Evolutionary conservation across 1,140 invertebrate species (phyloP), one percentile per base, ranked within the genome.

Genomic region (Drosophila sechellia): DNA sequence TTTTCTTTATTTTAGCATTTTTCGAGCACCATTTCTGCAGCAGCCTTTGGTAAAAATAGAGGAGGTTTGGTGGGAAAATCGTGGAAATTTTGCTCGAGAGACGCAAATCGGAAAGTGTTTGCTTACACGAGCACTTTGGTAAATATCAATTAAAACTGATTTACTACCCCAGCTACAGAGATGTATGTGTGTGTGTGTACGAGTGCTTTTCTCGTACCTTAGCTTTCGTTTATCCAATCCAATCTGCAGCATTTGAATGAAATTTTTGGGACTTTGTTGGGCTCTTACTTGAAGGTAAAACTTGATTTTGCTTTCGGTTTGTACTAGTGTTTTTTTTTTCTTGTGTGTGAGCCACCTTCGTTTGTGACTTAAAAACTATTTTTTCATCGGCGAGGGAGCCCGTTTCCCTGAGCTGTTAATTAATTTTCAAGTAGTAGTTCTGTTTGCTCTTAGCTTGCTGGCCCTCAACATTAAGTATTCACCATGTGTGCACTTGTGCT

Each of bases 131-230:
- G 84, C 65, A 89, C 84, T 89, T 89, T 90, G 85, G 84, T 80
- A 89, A 89, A 89, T 89, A 89, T 89, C 84, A 89, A 89, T 89
- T 89, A 89, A 89, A 89, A 89, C 84, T 84, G 84, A 78, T 89
- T 89, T 84, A 79, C 84, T 52, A 68, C 49, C 49, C 66, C 37
- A 35, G 50, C 37, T 45, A 3, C 49, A 46, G 59, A 20, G 20
- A 48, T 75, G 25, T 17, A 25, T 40, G 25, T 34, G n/a, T 40
- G 25, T 34, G 12, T 40, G 52, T 52, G 48, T 52, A 52, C 52
- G 43, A 65, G 49, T 53, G 40, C 40, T 66, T 43, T 58, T 42
- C 58, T 54, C 54, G 55, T 75, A 46, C 60, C 53, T 75, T 31
- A 39, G 39, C 34, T 39, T 61, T 77, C 42, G 81, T 85, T 86